A percentile compares a stretch with the other conserved stretches of the same genome.
Conservation (phyloP, 2,888 invertebrate genomes). For the Dolichomitus sp. region DNA sequence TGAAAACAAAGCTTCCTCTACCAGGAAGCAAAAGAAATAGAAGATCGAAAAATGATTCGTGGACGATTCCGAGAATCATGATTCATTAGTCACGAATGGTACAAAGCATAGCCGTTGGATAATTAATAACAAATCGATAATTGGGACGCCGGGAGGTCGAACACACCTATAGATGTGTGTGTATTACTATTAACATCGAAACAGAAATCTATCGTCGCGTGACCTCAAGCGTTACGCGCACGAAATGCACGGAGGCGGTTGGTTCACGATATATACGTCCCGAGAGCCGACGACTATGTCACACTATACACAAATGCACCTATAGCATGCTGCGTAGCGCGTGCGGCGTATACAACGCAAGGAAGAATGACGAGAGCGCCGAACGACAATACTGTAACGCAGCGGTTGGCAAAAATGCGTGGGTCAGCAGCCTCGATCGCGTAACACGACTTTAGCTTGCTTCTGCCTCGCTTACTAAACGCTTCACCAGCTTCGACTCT, state of each 20-base stretch:
- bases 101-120: not conserved
- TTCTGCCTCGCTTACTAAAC: not conserved
- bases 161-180: not conserved
- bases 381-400: constrained; percentile 11
- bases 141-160: constrained; percentile 10
- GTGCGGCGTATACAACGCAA: not conserved
- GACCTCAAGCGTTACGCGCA: constrained; percentile 34
- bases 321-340: not conserved
- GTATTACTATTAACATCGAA: constrained; percentile 8
- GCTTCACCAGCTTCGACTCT: not conserved
- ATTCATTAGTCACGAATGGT: not conserved
- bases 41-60: not conserved
- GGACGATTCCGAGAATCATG: constrained; percentile 2
- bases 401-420: constrained; percentile 51
- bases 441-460: constrained; percentile 31
- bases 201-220: constrained; percentile 35
- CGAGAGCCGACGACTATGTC: not conserved
- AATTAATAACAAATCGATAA: constrained; percentile 37
- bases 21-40: too few relatives aligned
- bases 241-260: not conserved
- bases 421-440: constrained; percentile 64
- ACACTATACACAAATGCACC: not conserved
- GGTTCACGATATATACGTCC: not conserved
- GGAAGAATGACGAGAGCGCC: not conserved
- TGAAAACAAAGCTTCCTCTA: too few relatives aligned